phyloP scores from a whole-genome alignment of 2,113 vertebrate species.

The Meriones unguiculatus region DNA sequence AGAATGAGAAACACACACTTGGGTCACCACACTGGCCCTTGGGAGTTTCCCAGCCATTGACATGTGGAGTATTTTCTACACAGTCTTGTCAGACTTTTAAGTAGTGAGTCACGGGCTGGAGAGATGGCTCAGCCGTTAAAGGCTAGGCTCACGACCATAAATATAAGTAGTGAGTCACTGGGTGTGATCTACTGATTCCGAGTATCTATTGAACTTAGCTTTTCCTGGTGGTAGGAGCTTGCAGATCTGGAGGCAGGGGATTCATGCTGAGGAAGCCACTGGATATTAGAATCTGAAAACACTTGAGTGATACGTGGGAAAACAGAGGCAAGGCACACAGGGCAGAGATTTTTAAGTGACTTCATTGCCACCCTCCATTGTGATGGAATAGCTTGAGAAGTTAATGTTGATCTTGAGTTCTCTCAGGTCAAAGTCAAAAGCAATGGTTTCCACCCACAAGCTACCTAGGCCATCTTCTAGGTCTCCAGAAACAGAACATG shows the following conservation, averaged over 20 bases:
- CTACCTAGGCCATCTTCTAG: neutral
- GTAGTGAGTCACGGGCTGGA: neutral
- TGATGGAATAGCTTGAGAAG: neutral
- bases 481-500: slow-evolving; percentile 58
- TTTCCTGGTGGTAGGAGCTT: neutral
- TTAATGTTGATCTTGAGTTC: neutral
- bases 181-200: neutral
- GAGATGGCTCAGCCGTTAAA: too few relatives aligned
- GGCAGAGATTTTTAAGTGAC: neutral
- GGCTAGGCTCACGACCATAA: too few relatives aligned
- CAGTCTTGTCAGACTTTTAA: neutral
- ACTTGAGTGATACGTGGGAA: neutral
- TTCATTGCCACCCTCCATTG: neutral
- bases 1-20: neutral
- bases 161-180: neutral
- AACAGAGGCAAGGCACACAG: neutral
- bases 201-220: neutral
- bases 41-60: neutral
- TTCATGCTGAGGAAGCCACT: neutral
- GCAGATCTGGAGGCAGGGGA: neutral
- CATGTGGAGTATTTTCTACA: neutral
- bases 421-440: neutral
- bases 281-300: neutral
- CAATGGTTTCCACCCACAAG: rapidly evolving
- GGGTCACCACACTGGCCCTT: neutral